phyloP scores from a whole-genome alignment of 2,113 vertebrate species.

The Kryptolebias marmoratus region DNA sequence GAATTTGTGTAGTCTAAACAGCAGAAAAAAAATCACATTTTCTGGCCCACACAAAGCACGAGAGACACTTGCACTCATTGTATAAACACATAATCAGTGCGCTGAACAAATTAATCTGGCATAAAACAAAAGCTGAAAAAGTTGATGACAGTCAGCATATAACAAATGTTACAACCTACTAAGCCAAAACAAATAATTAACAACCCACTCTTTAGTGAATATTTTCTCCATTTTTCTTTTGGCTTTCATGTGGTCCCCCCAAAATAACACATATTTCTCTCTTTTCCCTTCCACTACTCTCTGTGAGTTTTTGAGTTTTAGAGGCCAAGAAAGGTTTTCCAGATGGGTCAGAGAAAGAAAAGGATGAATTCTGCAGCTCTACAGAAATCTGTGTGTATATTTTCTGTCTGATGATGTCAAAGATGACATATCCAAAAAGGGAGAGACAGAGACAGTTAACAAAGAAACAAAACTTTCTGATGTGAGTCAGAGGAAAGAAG shows the following conservation, averaged over 20 bases:
- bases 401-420: slow-evolving; percentile 61
- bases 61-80: slow-evolving; percentile 43
- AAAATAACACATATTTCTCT: slow-evolving; percentile 34
- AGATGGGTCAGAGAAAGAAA: slow-evolving; percentile 54
- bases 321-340: slow-evolving; percentile 64
- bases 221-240: slow-evolving; percentile 18
- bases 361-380: slow-evolving; percentile 37
- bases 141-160: slow-evolving; percentile 38
- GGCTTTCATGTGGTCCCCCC: slow-evolving; percentile 33
- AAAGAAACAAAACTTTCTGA: neutral
- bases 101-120: slow-evolving; percentile 43
- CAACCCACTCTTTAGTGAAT: slow-evolving; percentile 33
- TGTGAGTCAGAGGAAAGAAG: slow-evolving; percentile 7
- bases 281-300: slow-evolving; percentile 11
- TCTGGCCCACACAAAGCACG: slow-evolving; percentile 27
- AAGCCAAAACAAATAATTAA: slow-evolving; percentile 63
- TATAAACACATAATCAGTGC: slow-evolving; percentile 60
- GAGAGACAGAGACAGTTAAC: neutral
- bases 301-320: slow-evolving; percentile 48
- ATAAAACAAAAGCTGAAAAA: slow-evolving; percentile 29
- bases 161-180: slow-evolving; percentile 51
- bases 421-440: slow-evolving; percentile 51
- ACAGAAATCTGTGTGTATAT: slow-evolving; percentile 55
- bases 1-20: slow-evolving; percentile 13
- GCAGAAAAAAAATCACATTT: slow-evolving; percentile 35